Conservation (phyloP, 2,797 vertebrate genomes). For the Hoplostethus atlanticus region DNA sequence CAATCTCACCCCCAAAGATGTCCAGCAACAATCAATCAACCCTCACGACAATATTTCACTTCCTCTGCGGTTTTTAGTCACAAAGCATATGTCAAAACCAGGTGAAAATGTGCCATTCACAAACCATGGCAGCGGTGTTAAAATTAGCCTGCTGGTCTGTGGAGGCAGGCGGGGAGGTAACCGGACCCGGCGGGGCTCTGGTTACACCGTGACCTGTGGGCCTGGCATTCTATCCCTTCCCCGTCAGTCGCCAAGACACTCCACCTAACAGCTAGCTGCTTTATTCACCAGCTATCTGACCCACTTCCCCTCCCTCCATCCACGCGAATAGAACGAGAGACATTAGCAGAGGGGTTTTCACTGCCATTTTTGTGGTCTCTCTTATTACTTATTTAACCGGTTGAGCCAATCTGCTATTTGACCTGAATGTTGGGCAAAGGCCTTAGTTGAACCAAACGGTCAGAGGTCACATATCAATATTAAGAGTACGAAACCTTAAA, state of each 20-base stretch:
- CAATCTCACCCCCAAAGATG: background rate
- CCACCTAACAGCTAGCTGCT: constrained; percentile 49
- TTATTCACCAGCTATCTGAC: constrained; percentile 62
- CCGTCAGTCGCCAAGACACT: constrained; percentile 43
- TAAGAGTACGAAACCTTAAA: background rate
- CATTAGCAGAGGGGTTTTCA: constrained; percentile 43
- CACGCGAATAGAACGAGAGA: constrained; percentile 57
- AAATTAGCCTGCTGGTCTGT: constrained; percentile 72
- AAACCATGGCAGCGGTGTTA: constrained; percentile 66
- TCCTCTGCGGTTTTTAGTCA: constrained; percentile 16
- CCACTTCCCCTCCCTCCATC: constrained; percentile 32
- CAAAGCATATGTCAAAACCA: constrained; percentile 28
- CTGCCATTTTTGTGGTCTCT: constrained; percentile 36
- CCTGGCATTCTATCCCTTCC: constrained; percentile 53
- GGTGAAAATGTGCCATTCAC: constrained; percentile 68
- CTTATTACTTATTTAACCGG: constrained; percentile 38
- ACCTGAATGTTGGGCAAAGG: constrained; percentile 6
- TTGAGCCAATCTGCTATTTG: constrained; percentile 7
- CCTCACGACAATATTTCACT: constrained; percentile 5
- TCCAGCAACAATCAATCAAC: background rate
- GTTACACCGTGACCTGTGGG: constrained; percentile 77
- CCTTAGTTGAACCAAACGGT: background rate
- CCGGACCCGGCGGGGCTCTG: constrained; percentile 67
- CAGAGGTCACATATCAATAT: background rate
- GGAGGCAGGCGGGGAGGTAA: constrained; percentile 71